Conservation (phyloP, 2,888 invertebrate genomes). For the Calameuta pallipes region DNA sequence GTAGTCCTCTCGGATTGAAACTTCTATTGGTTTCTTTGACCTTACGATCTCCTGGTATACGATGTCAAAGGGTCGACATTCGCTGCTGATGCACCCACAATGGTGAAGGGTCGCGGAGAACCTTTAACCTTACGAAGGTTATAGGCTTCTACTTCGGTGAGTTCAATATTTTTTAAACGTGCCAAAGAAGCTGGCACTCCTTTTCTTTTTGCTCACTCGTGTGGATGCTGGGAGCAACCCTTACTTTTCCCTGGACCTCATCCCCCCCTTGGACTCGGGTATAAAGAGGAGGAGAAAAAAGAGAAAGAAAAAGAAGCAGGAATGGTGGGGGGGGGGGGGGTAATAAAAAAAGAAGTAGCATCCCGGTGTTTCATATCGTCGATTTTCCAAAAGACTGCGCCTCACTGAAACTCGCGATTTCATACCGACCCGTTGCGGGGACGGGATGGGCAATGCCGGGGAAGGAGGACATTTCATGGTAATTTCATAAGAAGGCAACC, state of each 20-base stretch:
- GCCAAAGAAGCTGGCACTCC: conserved; percentile 21
- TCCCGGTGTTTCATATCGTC: conserved; percentile 59
- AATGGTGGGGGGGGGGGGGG: background rate
- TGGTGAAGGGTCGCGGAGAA: background rate
- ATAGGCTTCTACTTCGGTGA: conserved; percentile 48
- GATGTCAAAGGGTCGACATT: background rate
- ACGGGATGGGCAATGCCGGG: background rate
- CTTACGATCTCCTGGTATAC: background rate
- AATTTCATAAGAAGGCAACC: conserved; percentile 51
- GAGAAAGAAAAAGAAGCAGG: conserved; percentile 21
- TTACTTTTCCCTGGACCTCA: conserved; percentile 3
- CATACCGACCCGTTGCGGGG: background rate
- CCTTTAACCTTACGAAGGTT: conserved; percentile 21
- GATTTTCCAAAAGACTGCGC: conserved; percentile 61
- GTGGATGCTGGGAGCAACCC: conserved; percentile 5
- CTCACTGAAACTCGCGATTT: conserved; percentile 19
- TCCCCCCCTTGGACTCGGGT: background rate
- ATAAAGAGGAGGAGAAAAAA: conserved; percentile 23
- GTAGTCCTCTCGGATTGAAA: background rate
- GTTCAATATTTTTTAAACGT: conserved; percentile 51
- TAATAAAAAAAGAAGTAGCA: conserved; percentile 2
- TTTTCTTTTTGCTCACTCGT: conserved; percentile 27
- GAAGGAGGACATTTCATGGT: conserved; percentile 17
- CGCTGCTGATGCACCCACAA: background rate
- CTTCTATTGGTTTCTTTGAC: background rate